Conservation (phyloP, 2,113 vertebrate genomes). For the Vireo altiloquus region DNA sequence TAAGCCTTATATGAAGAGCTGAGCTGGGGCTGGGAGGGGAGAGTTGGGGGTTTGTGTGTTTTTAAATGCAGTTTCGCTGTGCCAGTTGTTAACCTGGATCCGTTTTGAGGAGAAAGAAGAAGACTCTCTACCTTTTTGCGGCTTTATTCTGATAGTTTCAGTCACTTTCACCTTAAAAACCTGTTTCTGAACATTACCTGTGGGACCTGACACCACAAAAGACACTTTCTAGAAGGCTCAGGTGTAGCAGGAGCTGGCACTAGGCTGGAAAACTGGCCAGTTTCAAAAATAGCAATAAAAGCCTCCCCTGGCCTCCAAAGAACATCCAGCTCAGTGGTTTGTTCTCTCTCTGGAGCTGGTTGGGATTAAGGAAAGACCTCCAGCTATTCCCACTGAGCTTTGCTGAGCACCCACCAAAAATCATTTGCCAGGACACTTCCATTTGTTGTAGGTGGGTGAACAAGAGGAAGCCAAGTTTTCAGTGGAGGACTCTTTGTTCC, state of each 20-base stretch:
- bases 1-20: neutral
- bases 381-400: neutral
- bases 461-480: neutral
- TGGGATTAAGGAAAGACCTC: neutral
- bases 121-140: neutral
- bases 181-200: neutral
- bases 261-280: neutral
- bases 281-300: slow-evolving; percentile 4
- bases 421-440: neutral
- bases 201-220: neutral
- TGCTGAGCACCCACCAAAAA: neutral
- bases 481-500: neutral
- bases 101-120: neutral
- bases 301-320: neutral
- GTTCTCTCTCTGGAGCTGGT: neutral
- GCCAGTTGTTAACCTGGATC: neutral
- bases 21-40: neutral
- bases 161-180: neutral
- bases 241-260: neutral
- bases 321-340: neutral
- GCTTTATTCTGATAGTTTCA: neutral
- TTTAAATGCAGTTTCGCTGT: neutral
- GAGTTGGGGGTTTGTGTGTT: neutral
- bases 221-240: neutral
- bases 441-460: fast-evolving